These are phyloP conservation scores for Nesometra sesokonis DNA, from an alignment of 35 echinoderm and acorn worm species.

Conservation along the genomic window DNA sequence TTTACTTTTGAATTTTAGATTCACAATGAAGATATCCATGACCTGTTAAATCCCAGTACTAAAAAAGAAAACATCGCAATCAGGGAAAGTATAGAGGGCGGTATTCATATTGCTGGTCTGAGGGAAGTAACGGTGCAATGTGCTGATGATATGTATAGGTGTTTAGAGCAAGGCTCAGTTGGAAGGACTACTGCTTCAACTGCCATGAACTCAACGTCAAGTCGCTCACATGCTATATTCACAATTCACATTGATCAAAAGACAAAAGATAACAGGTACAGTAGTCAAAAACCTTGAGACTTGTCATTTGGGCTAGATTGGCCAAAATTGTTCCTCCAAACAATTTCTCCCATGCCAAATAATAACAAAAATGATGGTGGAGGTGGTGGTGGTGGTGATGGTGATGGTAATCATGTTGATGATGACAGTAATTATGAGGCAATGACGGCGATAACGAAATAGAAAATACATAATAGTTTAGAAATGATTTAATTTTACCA, in stretches of 20 bases:
- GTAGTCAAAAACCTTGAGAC: too few relatives aligned
- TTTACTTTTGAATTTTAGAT: slow-evolving; percentile 28
- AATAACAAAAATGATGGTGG: too few relatives aligned
- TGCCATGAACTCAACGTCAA: slow-evolving; percentile 80
- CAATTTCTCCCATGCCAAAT: too few relatives aligned
- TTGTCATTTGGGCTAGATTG: too few relatives aligned
- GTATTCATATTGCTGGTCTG: slow-evolving; percentile 66
- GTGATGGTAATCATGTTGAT: too few relatives aligned
- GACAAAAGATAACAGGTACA: slow-evolving; percentile 50
- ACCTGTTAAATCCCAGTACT: slow-evolving; percentile 21
- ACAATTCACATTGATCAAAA: slow-evolving; percentile 55
- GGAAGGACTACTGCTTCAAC: slow-evolving; percentile 76
- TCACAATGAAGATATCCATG: slow-evolving; percentile 87
- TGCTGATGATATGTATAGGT: slow-evolving; percentile 39
- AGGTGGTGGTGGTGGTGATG: too few relatives aligned
- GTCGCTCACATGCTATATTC: slow-evolving; percentile 86
- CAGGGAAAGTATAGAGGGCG: slow-evolving; percentile 57
- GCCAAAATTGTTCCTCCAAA: too few relatives aligned
- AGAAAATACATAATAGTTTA: too few relatives aligned
- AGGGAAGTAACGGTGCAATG: slow-evolving; percentile 40
- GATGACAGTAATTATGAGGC: too few relatives aligned
- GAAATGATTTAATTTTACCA: background rate
- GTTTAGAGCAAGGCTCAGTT: slow-evolving; percentile 63
- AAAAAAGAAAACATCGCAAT: slow-evolving; percentile 60
- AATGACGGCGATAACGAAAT: too few relatives aligned